Percentiles rank a stretch among this genome's conserved stretches.
phyloP scores from a whole-genome alignment of 2,113 vertebrate species.

The Morone saxatilis region DNA sequence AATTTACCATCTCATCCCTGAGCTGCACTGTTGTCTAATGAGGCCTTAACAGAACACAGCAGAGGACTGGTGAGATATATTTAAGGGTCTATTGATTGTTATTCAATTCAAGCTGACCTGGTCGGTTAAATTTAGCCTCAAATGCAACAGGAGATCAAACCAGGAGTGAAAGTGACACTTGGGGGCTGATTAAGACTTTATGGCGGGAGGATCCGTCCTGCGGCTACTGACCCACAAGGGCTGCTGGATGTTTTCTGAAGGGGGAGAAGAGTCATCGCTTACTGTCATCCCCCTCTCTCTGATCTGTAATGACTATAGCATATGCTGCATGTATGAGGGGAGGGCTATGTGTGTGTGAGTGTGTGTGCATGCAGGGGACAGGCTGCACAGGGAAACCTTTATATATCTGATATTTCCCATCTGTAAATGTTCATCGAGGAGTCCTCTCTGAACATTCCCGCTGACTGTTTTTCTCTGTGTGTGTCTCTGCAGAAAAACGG shows the following conservation, averaged over 20 bases:
- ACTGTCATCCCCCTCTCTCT: constrained; percentile 75
- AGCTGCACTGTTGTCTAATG: neutral
- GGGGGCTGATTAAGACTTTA: constrained; percentile 49
- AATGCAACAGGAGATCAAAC: constrained; percentile 40
- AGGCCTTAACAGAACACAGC: neutral
- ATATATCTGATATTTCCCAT: constrained; percentile 58
- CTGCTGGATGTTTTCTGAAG: constrained; percentile 74
- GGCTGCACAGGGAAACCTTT: constrained; percentile 32
- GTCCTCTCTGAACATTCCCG: neutral
- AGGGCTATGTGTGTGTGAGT: constrained; percentile 22
- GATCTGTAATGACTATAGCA: constrained; percentile 84
- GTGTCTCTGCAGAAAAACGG: constrained; percentile 89
- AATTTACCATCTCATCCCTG: neutral
- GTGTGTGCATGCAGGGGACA: constrained; percentile 13
- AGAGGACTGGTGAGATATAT: neutral
- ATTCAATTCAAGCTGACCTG: neutral
- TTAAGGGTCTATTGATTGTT: constrained; percentile 33
- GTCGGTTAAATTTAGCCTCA: constrained; percentile 18
- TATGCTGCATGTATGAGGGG: constrained; percentile 72
- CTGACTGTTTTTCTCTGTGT: constrained; percentile 28
- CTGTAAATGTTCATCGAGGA: constrained; percentile 35
- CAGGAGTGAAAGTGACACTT: constrained; percentile 26
- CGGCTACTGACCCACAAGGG: constrained; percentile 52
- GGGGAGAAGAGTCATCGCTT: constrained; percentile 74
- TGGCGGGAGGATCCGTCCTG: constrained; percentile 37